Base-by-base conservation (phyloP, 1,140 invertebrate species). In the Panulirus ornatus region DNA sequence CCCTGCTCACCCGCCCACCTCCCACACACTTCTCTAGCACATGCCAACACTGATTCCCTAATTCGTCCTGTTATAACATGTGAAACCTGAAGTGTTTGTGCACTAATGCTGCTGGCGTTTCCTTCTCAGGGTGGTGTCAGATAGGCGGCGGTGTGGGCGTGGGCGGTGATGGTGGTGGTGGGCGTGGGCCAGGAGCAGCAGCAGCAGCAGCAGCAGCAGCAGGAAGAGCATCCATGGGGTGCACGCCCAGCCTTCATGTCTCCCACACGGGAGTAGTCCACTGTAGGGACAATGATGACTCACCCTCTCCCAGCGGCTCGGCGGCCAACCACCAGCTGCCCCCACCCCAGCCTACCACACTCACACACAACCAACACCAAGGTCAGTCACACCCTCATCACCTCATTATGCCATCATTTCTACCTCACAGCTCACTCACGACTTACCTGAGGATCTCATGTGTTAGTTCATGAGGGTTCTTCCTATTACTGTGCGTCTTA, bases 341-440 rank as follows among this genome's bases (percentile, higher is more conserved):
- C 22, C 40, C 75, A 40, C 36, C 75, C 40, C 75, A 42, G 22
- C 75, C 75, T 11, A 0, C 44, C 22, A 14, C 42, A 6, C 27
- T 78, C 75, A 44, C n/a, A 16, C 75, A 76, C 75, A 42, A 76
- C 75, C 75, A 78, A 8, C 75, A 78, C 40, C 75, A 78, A 11
- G 58, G 58, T 66, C n/a, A 66, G 58, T 66, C n/a, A n/a, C n/a
- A 66, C 58, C 8, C 22, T 66, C 58, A 66, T 30, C 58, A 1
- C 0, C 22, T n/a, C n/a, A n/a, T n/a, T n/a, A n/a, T n/a, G n/a
- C n/a, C n/a, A n/a, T n/a, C n/a, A n/a, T n/a, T n/a, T n/a, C n/a
- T n/a, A n/a, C n/a, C n/a, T n/a, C n/a, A n/a, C n/a, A n/a, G n/a
- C n/a, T n/a, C n/a, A n/a, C n/a, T n/a, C n/a, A n/a, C n/a, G n/a